These are phyloP conservation scores for Myrmecobius fasciatus DNA, from an alignment of 2,113 vertebrate species.

Conservation along the genomic window DNA sequence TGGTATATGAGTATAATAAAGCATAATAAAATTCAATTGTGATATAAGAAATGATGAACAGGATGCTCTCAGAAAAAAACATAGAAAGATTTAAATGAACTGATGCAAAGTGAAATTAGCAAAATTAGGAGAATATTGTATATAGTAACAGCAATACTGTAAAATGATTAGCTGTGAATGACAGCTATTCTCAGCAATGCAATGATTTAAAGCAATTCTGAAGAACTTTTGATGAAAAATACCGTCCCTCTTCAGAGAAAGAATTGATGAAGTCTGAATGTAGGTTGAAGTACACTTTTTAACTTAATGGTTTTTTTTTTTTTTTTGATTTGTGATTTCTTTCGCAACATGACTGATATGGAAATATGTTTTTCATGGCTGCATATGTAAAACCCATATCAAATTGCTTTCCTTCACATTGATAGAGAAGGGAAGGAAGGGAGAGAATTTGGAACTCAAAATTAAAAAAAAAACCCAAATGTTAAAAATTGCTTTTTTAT, in stretches of 20 bases:
- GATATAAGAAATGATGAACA: background rate
- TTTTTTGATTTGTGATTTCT: background rate
- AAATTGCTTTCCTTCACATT: background rate
- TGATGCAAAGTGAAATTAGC: background rate
- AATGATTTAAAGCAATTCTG: background rate
- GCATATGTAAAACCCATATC: background rate
- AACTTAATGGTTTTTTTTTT: too few relatives aligned
- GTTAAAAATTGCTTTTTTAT: background rate
- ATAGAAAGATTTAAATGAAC: background rate
- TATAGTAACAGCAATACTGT: background rate
- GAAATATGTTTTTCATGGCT: background rate
- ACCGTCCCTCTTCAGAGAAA: background rate
- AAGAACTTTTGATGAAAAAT: background rate
- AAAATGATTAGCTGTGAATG: background rate
- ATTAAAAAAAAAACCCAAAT: background rate
- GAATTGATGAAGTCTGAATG: background rate
- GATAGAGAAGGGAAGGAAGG: background rate
- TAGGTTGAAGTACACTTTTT: background rate
- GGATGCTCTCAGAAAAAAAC: background rate
- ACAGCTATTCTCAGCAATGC: background rate
- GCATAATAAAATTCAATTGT: background rate
- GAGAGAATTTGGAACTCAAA: background rate
- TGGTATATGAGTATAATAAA: background rate
- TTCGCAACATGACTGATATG: background rate
- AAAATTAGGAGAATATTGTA: background rate